These are phyloP conservation scores for Parochlus steinenii DNA, from an alignment of 2,888 invertebrate genomes.

Conservation along the genomic window DNA sequence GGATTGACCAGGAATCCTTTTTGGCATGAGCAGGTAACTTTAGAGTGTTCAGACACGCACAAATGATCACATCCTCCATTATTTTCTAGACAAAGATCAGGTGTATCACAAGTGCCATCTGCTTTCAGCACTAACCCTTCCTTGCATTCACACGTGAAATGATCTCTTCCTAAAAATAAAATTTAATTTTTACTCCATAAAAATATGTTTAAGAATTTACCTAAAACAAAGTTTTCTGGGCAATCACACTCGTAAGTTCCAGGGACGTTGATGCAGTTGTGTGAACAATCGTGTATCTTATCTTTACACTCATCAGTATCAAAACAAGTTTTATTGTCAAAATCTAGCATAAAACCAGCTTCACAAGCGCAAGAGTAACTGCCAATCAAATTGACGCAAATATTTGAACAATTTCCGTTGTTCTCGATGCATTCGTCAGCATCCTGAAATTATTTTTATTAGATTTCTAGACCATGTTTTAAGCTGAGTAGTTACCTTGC, in stretches of 20 bases:
- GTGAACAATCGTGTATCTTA: slow-evolving; percentile 30
- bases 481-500: too few species aligned
- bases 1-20: slow-evolving; percentile 26
- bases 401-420: slow-evolving; percentile 36
- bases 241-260: slow-evolving; percentile 41
- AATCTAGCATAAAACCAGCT: slow-evolving; percentile 24
- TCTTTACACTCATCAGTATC: slow-evolving; percentile 33
- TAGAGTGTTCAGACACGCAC: slow-evolving; percentile 17
- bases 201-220: too few species aligned
- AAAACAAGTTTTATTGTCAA: slow-evolving; percentile 26
- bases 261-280: slow-evolving; percentile 34
- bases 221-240: slow-evolving; percentile 31
- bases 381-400: slow-evolving; percentile 41
- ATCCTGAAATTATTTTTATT: too few species aligned
- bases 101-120: slow-evolving; percentile 25
- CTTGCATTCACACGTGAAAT: slow-evolving; percentile 30
- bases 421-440: slow-evolving; percentile 37
- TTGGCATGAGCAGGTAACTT: slow-evolving; percentile 27
- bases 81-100: slow-evolving; percentile 29
- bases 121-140: slow-evolving; percentile 22
- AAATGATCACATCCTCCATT: slow-evolving; percentile 40
- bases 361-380: slow-evolving; percentile 37
- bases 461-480: too few species aligned
- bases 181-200: too few species aligned
- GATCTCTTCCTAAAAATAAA: slow-evolving; percentile 12